Evolutionary conservation across 2,113 vertebrate genomes (phyloP), one percentile per base, ranked within the genome.

Genomic region (Mungos mungo): DNA sequence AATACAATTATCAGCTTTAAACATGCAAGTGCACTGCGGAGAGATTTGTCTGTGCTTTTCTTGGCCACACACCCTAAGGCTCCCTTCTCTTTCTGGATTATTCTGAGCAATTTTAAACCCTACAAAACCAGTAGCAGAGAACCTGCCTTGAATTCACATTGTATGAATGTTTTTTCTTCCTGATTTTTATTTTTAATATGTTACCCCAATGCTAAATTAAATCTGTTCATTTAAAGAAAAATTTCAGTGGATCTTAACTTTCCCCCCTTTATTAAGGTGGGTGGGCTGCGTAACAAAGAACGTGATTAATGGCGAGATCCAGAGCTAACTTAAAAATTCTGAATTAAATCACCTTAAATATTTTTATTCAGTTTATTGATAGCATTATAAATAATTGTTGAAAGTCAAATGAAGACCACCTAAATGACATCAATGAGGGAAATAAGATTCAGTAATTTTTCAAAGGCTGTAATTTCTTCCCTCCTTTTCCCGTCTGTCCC

Each of bases 1-100:
- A 99, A 99, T 96, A 98, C 98, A 99, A 99, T 98, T 98, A 98
- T 99, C 98, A 97, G 95, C 97, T 98, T 97, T 97, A 97, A 98
- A 96, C 94, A 93, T 82, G 94, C 89, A 96, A 94, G 50, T 88
- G 66, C 68, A 97, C 60, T 80, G 90, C 82, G 71, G 88, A 95
- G 94, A 97, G 87, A 95, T 97, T 83, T 84, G 16, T 72, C 63
- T 90, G 63, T 89, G 96, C 95, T 98, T 98, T 96, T 95, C 96
- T 97, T 93, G 92, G 88, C 95, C 97, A 93, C 0, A 0, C 25
- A 94, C 57, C 83, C 86, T 94, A 87, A 85, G 50, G 88, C 76
- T 83, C 81, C 83, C 88, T 68, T 31, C 38, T 88, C 54, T 95
- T 60, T 76, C 89, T 94, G 93, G 74, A 83, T 97, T 96, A 95